Conservation (phyloP, 2,797 vertebrate species). For the Helostoma temminkii region DNA sequence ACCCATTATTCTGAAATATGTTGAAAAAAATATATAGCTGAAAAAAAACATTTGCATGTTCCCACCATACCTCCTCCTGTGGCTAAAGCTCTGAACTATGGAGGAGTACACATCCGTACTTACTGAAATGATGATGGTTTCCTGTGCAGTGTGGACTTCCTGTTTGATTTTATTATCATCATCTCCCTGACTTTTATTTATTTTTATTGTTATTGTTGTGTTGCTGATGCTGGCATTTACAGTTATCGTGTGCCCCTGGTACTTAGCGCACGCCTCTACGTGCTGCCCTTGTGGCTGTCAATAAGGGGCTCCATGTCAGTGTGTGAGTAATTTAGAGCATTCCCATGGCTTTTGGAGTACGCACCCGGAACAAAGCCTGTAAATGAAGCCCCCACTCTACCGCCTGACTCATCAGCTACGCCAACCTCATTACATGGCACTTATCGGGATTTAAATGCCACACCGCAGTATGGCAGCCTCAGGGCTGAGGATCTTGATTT, state of each 20-base stretch:
- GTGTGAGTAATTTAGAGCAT: constrained; percentile 55
- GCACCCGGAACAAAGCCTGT: constrained; percentile 66
- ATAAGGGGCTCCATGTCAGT: constrained; percentile 54
- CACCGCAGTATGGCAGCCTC: constrained; percentile 6
- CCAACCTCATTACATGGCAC: constrained; percentile 56
- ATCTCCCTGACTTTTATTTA: constrained; percentile 16
- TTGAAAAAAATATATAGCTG: constrained; percentile 26
- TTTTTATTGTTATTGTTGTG: constrained; percentile 6
- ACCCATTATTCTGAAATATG: too few relatives aligned
- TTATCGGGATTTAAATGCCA: constrained; percentile 64
- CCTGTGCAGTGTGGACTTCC: constrained; percentile 41
- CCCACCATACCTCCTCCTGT: constrained; percentile 30
- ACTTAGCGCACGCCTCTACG: constrained; percentile 47
- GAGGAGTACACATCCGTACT: constrained; percentile 57
- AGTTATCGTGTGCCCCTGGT: constrained; percentile 20
- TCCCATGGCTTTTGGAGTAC: constrained; percentile 54
- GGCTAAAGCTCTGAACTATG: constrained; percentile 45
- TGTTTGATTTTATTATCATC: constrained; percentile 25
- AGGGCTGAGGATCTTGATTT: constrained; percentile 5
- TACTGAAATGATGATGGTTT: constrained; percentile 42
- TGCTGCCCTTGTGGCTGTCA: constrained; percentile 39
- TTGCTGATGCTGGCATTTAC: constrained; percentile 25
- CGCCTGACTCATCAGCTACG: constrained; percentile 51
- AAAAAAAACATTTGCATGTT: constrained; percentile 42
- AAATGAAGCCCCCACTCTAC: constrained; percentile 64